Evolutionary conservation across 2,888 invertebrate species (phyloP).

Genomic region (Parnassius smintheus): DNA sequence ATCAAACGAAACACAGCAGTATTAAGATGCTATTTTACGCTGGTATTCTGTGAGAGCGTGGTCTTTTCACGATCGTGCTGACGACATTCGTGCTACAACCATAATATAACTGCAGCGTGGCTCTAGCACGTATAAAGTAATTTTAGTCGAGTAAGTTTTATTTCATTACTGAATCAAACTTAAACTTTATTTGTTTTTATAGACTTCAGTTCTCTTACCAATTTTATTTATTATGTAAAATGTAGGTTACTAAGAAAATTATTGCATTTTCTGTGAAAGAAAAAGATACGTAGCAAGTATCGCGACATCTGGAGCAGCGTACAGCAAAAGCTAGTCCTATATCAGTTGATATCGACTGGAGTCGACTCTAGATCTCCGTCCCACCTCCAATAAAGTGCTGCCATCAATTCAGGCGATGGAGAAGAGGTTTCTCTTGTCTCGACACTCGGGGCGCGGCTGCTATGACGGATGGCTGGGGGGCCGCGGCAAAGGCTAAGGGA

Average conservation of each 20-base stretch:
- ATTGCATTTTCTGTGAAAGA: not conserved
- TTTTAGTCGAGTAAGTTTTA: too few relatives aligned
- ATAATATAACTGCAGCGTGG: too few relatives aligned
- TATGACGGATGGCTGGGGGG: slow-evolving; percentile 52
- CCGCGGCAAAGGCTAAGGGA: slow-evolving; percentile 16
- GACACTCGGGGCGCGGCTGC: slow-evolving; percentile 10
- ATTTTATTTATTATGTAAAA: not conserved
- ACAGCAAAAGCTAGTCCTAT: slow-evolving; percentile 57
- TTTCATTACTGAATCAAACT: too few relatives aligned
- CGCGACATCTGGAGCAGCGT: slow-evolving; percentile 34
- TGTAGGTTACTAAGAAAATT: not conserved
- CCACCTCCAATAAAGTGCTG: slow-evolving; percentile 69
- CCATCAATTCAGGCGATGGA: slow-evolving; percentile 58
- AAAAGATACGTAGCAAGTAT: slow-evolving; percentile 39
- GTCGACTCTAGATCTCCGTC: slow-evolving; percentile 58
- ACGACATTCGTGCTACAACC: too few relatives aligned
- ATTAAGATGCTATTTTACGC: too few relatives aligned
- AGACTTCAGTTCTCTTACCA: not conserved
- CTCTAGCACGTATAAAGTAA: too few relatives aligned
- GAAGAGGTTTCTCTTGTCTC: slow-evolving; percentile 28
- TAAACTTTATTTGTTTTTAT: too few relatives aligned
- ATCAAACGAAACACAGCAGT: too few relatives aligned
- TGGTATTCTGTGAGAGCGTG: too few relatives aligned
- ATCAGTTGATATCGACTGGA: slow-evolving; percentile 66
- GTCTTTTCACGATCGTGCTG: too few relatives aligned